These are phyloP conservation scores for Malurus melanocephalus DNA, from an alignment of 2,113 vertebrate genomes.

Conservation along the genomic window DNA sequence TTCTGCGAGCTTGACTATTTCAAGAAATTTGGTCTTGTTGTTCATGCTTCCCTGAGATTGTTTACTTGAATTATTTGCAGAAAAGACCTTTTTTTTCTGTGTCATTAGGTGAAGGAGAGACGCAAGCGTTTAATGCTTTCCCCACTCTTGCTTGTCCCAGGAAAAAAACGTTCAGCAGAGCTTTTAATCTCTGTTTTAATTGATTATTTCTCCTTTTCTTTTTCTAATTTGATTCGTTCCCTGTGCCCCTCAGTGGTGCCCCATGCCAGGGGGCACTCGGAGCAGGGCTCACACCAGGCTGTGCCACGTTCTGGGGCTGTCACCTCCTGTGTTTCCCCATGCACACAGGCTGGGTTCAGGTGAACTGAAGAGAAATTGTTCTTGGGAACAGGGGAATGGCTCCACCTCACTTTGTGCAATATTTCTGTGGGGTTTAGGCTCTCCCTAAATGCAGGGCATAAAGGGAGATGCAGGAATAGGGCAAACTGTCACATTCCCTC, in stretches of 20 bases:
- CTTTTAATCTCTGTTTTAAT: constrained; percentile 14
- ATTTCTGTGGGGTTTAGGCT: rapidly evolving
- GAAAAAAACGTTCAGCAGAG: neutral
- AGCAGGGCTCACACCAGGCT: neutral
- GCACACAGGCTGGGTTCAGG: rapidly evolving
- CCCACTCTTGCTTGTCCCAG: neutral
- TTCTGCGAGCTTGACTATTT: constrained; percentile 24
- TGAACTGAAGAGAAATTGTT: rapidly evolving
- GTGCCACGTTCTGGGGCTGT: rapidly evolving
- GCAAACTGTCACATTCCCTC: neutral
- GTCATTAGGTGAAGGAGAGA: constrained; percentile 2
- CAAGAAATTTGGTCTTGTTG: constrained; percentile 7
- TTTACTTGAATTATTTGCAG: constrained; percentile 49
- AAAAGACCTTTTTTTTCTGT: neutral
- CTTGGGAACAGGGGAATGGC: neutral
- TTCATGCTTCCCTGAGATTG: constrained; percentile 33
- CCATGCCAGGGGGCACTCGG: neutral
- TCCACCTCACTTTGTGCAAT: neutral
- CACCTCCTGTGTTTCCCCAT: rapidly evolving
- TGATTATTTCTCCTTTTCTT: neutral
- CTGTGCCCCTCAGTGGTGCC: neutral
- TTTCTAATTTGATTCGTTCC: neutral
- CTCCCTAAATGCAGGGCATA: neutral
- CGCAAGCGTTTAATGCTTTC: neutral
- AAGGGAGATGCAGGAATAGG: neutral